Conservation (phyloP, 1,140 invertebrate genomes). For the Daktulosphaira vitifoliae region DNA sequence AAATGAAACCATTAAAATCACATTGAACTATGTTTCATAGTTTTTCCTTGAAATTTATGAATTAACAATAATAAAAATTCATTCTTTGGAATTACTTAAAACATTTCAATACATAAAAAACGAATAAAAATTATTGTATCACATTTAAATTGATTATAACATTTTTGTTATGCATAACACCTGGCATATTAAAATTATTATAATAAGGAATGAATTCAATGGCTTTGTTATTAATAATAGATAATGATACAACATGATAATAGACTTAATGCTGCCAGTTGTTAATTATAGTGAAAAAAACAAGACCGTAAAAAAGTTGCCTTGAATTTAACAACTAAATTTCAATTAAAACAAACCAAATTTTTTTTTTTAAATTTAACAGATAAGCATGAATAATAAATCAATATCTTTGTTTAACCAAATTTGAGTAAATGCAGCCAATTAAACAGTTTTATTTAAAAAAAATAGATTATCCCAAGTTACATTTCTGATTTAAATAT, state of each 20-base stretch:
- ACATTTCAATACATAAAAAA: no score
- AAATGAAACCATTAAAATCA: no score
- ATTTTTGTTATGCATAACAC: no score
- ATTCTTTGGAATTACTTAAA: no score
- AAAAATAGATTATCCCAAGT: not conserved
- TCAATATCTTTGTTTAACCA: not conserved
- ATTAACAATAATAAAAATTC: no score
- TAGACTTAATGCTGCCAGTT: constrained; percentile 2
- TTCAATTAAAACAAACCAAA: not conserved
- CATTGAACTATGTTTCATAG: no score
- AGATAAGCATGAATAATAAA: no score
- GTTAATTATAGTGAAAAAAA: constrained; percentile 19
- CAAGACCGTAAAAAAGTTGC: constrained; percentile 13
- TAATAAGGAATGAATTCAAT: no score
- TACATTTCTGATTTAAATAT: not conserved
- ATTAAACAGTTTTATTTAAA: not conserved
- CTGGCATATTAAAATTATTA: no score
- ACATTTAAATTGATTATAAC: no score
- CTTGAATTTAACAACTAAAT: constrained; percentile 12
- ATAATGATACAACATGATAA: not conserved
- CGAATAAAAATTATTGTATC: no score
- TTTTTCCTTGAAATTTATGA: no score
- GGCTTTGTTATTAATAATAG: not conserved
- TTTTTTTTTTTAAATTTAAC: not conserved
- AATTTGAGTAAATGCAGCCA: not conserved